A percentile compares a stretch with the other conserved stretches of the same genome.
Conservation (phyloP, 2,888 invertebrate genomes). For the Amblyjoppa fuscipennis region DNA sequence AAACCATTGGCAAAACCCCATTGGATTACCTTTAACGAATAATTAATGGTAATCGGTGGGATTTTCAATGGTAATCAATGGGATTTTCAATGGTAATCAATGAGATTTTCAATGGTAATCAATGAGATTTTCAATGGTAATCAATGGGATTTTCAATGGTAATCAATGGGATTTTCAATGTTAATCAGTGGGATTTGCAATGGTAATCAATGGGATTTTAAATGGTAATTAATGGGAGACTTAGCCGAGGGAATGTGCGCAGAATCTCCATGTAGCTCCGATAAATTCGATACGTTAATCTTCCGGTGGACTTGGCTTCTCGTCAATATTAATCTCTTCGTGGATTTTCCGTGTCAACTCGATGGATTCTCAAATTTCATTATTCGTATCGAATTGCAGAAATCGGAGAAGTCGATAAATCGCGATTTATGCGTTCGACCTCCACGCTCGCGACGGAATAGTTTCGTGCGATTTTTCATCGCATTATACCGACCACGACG, state of each 20-base stretch:
- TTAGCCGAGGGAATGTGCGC: not conserved
- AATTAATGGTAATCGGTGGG: no score
- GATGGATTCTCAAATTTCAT: conserved; percentile 1
- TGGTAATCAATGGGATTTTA: no score
- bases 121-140: no score
- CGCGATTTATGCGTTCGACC: not conserved
- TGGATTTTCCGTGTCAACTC: not conserved
- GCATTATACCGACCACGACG: not conserved
- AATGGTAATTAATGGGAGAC: no score
- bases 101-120: no score
- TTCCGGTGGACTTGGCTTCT: not conserved
- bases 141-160: no score
- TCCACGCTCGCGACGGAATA: conserved; percentile 9
- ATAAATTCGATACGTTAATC: conserved; percentile 47
- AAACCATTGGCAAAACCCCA: no score
- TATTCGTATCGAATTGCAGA: conserved; percentile 45
- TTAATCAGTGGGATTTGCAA: no score
- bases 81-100: no score
- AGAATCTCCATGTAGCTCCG: not conserved
- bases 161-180: no score
- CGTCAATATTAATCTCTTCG: conserved; percentile 22
- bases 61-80: no score
- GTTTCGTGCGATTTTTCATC: conserved; percentile 11
- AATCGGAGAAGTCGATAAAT: conserved; percentile 40
- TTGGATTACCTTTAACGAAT: no score